Evolutionary conservation across 2,113 vertebrate genomes (phyloP).

Genomic region (Elanus axillaris): DNA sequence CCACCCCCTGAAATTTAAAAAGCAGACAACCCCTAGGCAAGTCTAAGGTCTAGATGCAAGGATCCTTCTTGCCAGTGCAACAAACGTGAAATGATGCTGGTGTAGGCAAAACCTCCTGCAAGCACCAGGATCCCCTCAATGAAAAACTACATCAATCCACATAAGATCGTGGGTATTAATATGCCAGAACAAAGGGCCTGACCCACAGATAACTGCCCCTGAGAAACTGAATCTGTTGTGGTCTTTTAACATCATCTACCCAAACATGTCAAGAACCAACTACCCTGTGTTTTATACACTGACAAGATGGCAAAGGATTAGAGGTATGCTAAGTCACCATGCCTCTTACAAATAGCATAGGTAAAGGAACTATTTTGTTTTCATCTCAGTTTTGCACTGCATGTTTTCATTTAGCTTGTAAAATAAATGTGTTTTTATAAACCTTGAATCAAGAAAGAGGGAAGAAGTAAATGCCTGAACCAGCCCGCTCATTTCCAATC

Average conservation of each 20-base stretch:
- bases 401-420: not conserved
- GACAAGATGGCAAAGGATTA: not conserved
- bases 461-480: not conserved
- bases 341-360: not conserved
- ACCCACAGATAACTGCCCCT: not conserved
- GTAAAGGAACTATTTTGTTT: not conserved
- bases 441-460: not conserved
- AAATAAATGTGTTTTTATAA: accelerated
- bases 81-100: not conserved
- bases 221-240: not conserved
- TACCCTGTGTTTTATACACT: not conserved
- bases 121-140: not conserved
- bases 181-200: not conserved
- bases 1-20: not conserved
- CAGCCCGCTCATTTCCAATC: accelerated
- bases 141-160: not conserved
- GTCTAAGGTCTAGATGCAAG: not conserved
- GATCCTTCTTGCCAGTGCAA: not conserved
- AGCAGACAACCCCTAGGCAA: not conserved
- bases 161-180: not conserved
- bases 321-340: accelerated
- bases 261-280: not conserved
- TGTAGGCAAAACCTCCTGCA: not conserved
- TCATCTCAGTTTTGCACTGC: not conserved
- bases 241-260: not conserved